Evolutionary conservation across 2,797 vertebrate genomes (phyloP), one percentile per base, ranked within the genome.

Genomic region (Thunnus albacares): DNA sequence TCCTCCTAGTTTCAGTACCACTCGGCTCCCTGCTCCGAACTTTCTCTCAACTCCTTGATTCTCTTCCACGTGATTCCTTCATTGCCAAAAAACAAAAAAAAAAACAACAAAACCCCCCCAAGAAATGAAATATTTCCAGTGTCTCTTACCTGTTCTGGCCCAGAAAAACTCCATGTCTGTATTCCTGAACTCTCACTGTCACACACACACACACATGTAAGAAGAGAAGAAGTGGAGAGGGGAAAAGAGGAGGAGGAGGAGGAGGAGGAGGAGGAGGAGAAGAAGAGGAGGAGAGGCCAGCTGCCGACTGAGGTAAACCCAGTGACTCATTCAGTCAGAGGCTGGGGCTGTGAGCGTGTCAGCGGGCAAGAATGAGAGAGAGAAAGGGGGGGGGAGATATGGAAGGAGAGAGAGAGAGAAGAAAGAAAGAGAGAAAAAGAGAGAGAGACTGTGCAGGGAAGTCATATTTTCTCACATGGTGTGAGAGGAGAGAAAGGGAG

Each of bases 151-250:
- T 79, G 51, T 4, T 62, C 89, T 78, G 76, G 72, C 41, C 91
- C 93, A 93, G 63, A 90, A 88, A 68, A 89, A 57, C 1, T 89
- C 91, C 93, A 93, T 93, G 84, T 82, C 47, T 18, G 52, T 73
- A 6, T 2, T 75, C 60, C 79, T 70, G 3, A 74, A 81, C 24
- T 49, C 26, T 73, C 24, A 30, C 57, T 71, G 26, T 80, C 75
- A 53, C 58, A 60, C 71, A 47, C 45, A 65, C 28, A 30, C 28
- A 30, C 28, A 30, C 80, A 71, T 83, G 88, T 60, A 58, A 75
- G 57, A 24, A 65, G 53, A 64, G 67, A 30, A 63, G 69, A 38
- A 68, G 63, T 38, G 66, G 18, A 45, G 52, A 51, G 22, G 73
- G 63, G 18, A 26, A 35, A 53, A 30, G 49, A 65, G 38, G 79